Base-by-base conservation (phyloP, 2,888 invertebrate species). In the Rotaria macrura region DNA sequence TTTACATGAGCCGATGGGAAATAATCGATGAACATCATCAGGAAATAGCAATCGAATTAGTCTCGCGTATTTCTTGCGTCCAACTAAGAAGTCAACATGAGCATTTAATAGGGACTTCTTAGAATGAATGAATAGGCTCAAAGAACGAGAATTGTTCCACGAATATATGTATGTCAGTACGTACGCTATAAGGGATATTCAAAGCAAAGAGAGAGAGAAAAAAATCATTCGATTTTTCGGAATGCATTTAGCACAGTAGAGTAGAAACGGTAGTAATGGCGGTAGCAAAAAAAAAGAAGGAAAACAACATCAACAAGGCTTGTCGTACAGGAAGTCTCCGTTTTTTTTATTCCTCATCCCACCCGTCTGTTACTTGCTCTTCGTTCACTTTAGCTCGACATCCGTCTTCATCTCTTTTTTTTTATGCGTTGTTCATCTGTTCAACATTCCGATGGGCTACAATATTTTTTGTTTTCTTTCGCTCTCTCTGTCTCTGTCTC, bases 291-390 rank as follows among this genome's bases (percentile, higher is more conserved):
- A 65, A 65, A 65, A 65, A 65, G 65, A 65, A 65, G 65, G 65
- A 7, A 65, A 65, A 65, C 65, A 34, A 34, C 65, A 65, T 65
- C 65, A 65, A 14, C 20, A 65, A 29, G 65, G 17, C 65, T 65
- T 65, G 65, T 34, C 65, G 29, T n/a, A 65, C 65, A 65, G 65
- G 65, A 65, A 65, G 65, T 65, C 65, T 65, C 65, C 65, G 34
- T 65, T 65, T 65, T n/a, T n/a, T 65, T 65, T 17, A 65, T 65
- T 65, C 65, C 29, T 65, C 34, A 65, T 65, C 65, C 29, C 55
- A 7, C 65, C 14, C 65, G 65, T 65, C 17, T 34, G 34, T 29
- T 65, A 17, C 65, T 65, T 65, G 34, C 14, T 65, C 65, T 65
- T 20, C 34, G 20, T 65, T 65, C 65, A 14, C 65, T 65, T 20